Evolutionary conservation across 1,140 invertebrate species (phyloP).

Genomic region (Rhynchophorus ferrugineus): DNA sequence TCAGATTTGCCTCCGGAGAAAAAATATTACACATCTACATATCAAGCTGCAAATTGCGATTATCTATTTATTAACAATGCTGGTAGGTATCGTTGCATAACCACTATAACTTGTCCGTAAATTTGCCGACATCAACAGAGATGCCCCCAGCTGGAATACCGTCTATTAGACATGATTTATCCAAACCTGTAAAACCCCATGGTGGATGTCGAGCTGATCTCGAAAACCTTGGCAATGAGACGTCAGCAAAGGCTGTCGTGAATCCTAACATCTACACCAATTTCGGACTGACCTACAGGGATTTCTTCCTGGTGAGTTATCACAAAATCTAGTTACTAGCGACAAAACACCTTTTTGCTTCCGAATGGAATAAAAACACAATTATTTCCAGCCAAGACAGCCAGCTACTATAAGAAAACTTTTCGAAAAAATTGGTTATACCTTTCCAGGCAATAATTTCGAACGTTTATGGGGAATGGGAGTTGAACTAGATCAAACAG

Average conservation of each 20-base stretch:
- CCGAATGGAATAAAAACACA: no score
- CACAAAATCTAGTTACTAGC: no score
- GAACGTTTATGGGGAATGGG: constrained; percentile 34
- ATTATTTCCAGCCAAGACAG: constrained; percentile 33
- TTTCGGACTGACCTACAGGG: constrained; percentile 31
- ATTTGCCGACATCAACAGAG: no score
- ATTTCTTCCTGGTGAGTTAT: constrained; percentile 31
- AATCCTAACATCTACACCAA: constrained; percentile 35
- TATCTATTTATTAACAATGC: constrained; percentile 28
- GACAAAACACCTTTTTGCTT: no score
- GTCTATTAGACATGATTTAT: constrained; percentile 25
- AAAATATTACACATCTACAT: constrained; percentile 27
- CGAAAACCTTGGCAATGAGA: constrained; percentile 32
- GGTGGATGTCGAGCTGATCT: constrained; percentile 27
- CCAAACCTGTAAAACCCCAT: constrained; percentile 14
- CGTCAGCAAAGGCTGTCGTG: constrained; percentile 24
- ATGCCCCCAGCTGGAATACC: constrained; percentile 30
- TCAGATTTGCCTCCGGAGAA: constrained; percentile 26
- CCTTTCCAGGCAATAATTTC: constrained; percentile 32
- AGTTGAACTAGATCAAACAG: constrained; percentile 30
- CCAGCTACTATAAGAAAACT: constrained; percentile 29
- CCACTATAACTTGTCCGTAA: no score
- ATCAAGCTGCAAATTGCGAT: constrained; percentile 28
- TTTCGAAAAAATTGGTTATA: constrained; percentile 34
- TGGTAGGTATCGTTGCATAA: constrained; percentile 21